phyloP scores from a whole-genome alignment of 2,113 vertebrate species.

The Ctenomys sociabilis region DNA sequence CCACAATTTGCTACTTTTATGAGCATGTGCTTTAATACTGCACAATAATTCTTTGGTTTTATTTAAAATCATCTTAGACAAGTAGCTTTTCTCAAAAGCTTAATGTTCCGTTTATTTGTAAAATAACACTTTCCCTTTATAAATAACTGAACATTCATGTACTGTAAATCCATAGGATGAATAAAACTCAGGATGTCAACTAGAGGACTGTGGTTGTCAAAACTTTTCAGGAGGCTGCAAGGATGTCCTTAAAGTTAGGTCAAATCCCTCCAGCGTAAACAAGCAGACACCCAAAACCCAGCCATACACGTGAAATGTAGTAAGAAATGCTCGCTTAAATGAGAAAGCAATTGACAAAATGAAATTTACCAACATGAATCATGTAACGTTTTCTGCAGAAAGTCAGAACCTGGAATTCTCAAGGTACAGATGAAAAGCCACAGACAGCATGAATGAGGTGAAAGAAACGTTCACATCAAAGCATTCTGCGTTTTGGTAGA shows the following conservation, averaged over 20 bases:
- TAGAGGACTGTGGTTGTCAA: conserved; percentile 61
- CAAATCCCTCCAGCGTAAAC: conserved; percentile 67
- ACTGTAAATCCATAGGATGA: conserved; percentile 81
- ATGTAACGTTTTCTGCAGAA: conserved; percentile 73
- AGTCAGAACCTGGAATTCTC: conserved; percentile 67
- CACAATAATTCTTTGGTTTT: conserved; percentile 63
- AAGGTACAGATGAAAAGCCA: conserved; percentile 76
- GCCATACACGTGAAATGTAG: conserved; percentile 69
- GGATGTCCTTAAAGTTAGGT: conserved; percentile 70
- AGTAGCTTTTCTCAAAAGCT: conserved; percentile 74
- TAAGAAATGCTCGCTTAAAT: conserved; percentile 51
- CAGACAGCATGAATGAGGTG: conserved; percentile 65
- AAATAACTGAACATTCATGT: conserved; percentile 77
- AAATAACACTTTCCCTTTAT: conserved; percentile 70
- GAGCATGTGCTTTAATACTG: conserved; percentile 52
- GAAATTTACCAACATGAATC: conserved; percentile 72
- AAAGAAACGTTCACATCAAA: conserved; percentile 79
- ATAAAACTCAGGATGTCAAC: conserved; percentile 65
- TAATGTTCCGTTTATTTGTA: conserved; percentile 60
- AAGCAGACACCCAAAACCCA: conserved; percentile 73
- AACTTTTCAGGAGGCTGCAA: conserved; percentile 61
- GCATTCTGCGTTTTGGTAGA: conserved; percentile 79
- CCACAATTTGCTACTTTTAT: conserved; percentile 43
- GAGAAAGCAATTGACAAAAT: conserved; percentile 67
- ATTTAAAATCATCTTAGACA: conserved; percentile 57